A percentile compares a stretch with the other conserved stretches of the same genome.
phyloP scores from a whole-genome alignment of 2,888 invertebrate genomes.

The Pterostichus niger region DNA sequence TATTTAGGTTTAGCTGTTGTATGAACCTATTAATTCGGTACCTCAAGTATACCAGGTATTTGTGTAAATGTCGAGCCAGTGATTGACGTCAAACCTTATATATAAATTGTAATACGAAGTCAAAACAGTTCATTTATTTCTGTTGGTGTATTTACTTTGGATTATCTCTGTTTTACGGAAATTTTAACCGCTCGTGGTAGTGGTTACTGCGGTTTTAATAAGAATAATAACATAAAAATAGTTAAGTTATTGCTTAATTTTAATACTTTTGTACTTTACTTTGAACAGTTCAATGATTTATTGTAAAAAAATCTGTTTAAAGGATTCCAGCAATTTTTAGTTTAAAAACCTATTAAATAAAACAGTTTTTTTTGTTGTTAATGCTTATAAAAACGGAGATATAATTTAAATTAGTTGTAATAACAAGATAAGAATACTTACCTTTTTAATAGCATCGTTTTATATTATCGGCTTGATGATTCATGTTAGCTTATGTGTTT shows the following conservation, averaged over 20 bases:
- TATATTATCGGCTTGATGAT: background rate
- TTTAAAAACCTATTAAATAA: background rate
- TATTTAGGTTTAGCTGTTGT: constrained; percentile 23
- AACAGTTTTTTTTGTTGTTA: background rate
- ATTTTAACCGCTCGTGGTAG: background rate
- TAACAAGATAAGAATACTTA: background rate
- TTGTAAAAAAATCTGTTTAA: too few relatives aligned
- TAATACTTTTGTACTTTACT: too few relatives aligned
- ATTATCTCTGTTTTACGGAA: constrained; percentile 24
- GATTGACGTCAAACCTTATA: constrained; percentile 33
- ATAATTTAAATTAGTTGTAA: background rate
- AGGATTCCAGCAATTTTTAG: too few relatives aligned
- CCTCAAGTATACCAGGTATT: background rate
- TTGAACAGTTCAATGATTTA: too few relatives aligned
- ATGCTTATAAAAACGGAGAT: background rate
- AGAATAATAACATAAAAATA: background rate
- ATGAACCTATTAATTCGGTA: constrained; percentile 25
- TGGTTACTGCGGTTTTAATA: background rate
- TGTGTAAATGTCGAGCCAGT: constrained; percentile 20
- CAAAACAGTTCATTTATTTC: constrained; percentile 24
- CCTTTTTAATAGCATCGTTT: background rate
- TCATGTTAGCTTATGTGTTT: constrained; percentile 7
- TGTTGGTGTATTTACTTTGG: background rate
- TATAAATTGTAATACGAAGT: constrained; percentile 34
- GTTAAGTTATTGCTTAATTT: background rate